Base-by-base conservation (phyloP, 64 coral and sea anemone genomes). In the Pocillopora damicornis region DNA sequence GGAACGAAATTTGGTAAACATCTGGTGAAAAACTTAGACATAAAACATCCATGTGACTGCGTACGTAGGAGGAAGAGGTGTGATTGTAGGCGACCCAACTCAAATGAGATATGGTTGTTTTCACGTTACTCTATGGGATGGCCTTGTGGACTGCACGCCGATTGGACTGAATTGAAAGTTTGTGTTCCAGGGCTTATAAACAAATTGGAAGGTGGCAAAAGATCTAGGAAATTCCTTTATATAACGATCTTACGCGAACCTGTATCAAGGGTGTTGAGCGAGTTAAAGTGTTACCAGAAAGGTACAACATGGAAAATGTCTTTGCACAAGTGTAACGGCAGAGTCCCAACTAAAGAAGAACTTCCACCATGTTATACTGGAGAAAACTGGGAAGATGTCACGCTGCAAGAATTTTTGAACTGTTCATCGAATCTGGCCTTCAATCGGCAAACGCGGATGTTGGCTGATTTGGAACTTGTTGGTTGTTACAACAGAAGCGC, bases 371-470 rank as follows among this genome's bases (percentile, higher is more conserved):
- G 96, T 71, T 99, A 87, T 82, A 64, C 87, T 75, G 93, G 93
- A 75, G 77, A 90, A 16, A 90, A 92, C 11, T 99, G 96, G 96
- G 65, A 58, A 25, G 90, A 95, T 71, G 93, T 95, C 0, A 95
- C 78, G 15, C 35, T 99, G 45, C 37, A 35, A 2, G 56, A 88
- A 13, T 99, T 99, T 86, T 26, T 95, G 30, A 76, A 79, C 14
- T 99, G 96, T 69, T 69, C 82, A 13, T 88, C 90, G 16, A 99
- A 99, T 92, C 87, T 99, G 30, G 96, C 93, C 30, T 90, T 99
- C 35, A 95, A 99, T 89, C 82, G 96, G 75, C 96, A 99, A 72
- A 91, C 96, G 11, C 83, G 96, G 71, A 99, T 99, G 96, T 87
- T 99, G 59, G 96, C 96, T 0, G 93, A 99, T 77, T 87, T 99